Evolutionary conservation across 2,113 vertebrate genomes (phyloP).

Genomic region (Syngnathus scovelli): DNA sequence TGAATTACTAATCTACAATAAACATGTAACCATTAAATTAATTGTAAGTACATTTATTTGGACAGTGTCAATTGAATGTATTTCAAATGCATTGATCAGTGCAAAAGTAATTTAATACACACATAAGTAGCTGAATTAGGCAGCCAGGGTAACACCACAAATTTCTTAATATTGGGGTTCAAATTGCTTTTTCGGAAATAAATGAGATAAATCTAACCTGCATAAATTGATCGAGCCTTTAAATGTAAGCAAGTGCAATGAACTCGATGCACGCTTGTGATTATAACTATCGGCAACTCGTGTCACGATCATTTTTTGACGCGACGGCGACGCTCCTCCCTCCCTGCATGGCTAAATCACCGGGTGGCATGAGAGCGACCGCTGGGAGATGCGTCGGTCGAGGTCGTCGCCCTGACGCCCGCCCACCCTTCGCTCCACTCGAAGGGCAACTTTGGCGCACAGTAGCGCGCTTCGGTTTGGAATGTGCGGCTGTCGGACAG

Average conservation of each 20-base stretch:
- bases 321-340: neutral
- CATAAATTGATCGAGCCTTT: neutral
- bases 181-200: neutral
- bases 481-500: slow-evolving; percentile 6
- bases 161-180: neutral
- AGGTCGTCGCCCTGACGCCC: neutral
- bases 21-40: neutral
- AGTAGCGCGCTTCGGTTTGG: neutral
- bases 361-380: neutral
- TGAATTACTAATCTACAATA: neutral
- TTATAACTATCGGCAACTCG: neutral
- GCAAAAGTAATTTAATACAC: neutral
- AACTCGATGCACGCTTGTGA: neutral
- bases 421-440: neutral
- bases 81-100: neutral
- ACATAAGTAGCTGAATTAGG: neutral
- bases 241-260: neutral
- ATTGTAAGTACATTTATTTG: neutral
- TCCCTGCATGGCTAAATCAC: neutral
- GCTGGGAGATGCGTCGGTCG: neutral
- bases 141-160: neutral
- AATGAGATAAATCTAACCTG: neutral
- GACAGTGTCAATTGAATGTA: neutral
- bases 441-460: neutral
- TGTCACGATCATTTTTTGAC: neutral